Evolutionary conservation across 2,888 invertebrate genomes (phyloP).

Genomic region (Elaeidobius kamerunicus): DNA sequence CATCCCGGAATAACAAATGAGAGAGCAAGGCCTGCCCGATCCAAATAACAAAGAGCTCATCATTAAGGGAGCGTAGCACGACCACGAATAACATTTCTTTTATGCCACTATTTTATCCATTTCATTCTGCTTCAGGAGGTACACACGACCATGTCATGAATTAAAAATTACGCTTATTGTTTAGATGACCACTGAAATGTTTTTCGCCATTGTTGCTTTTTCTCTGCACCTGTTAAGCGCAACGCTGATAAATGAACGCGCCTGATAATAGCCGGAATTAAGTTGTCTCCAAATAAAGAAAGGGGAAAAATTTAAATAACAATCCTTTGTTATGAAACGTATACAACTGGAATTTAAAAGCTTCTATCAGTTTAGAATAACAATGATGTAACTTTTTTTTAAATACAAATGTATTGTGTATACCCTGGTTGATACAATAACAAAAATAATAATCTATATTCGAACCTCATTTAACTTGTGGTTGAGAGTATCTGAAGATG

Average conservation of each 20-base stretch:
- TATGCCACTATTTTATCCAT: constrained; percentile 16
- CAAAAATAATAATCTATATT: no score
- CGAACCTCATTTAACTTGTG: no score
- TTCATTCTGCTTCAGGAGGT: constrained; percentile 15
- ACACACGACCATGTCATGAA: constrained; percentile 23
- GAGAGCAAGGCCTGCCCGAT: constrained; percentile 7
- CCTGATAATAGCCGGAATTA: constrained; percentile 25
- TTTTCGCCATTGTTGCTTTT: constrained; percentile 16
- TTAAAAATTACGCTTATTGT: constrained; percentile 30
- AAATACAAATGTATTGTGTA: no score
- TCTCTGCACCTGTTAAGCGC: constrained; percentile 20
- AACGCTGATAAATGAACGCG: constrained; percentile 16
- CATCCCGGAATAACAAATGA: constrained; percentile 17
- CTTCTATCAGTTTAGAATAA: constrained; percentile 3
- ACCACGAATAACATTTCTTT: constrained; percentile 14
- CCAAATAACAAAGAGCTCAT: constrained; percentile 20
- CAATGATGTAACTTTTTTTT: no score
- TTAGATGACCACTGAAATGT: constrained; percentile 19
- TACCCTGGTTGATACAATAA: no score
- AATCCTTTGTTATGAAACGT: constrained; percentile 9
- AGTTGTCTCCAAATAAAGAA: constrained; percentile 19
- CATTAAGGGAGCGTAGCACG: constrained; percentile 13
- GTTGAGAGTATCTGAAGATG: no score
- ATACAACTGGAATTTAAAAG: neutral
- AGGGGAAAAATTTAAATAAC: constrained; percentile 15